phyloP scores from a whole-genome alignment of 1,140 invertebrate species.

The Epicauta chinensis region DNA sequence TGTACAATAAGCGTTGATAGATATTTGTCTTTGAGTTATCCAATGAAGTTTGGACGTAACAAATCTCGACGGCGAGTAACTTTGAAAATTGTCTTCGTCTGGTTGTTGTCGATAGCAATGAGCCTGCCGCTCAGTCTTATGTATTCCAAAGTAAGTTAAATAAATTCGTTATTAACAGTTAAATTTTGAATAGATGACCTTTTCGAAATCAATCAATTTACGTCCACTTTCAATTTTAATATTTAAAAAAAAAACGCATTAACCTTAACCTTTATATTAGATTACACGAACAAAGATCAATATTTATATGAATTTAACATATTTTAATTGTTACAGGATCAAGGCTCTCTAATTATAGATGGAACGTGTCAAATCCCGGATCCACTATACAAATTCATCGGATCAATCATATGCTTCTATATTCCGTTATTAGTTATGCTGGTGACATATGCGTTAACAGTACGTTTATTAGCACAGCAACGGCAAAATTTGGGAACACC shows the following conservation, averaged over 20 bases:
- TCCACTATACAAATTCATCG: slow-evolving; percentile 84
- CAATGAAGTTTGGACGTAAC: slow-evolving; percentile 84
- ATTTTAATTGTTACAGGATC: slow-evolving; percentile 55
- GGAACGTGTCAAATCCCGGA: slow-evolving; percentile 81
- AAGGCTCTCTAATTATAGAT: slow-evolving; percentile 69
- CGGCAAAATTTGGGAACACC: slow-evolving; percentile 60
- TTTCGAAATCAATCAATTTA: background rate
- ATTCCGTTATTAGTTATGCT: slow-evolving; percentile 93
- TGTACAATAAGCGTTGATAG: slow-evolving; percentile 94
- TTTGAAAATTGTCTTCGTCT: slow-evolving; percentile 85
- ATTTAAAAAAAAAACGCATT: background rate
- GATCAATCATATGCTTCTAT: slow-evolving; percentile 92
- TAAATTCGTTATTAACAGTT: background rate
- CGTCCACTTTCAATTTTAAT: background rate
- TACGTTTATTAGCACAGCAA: slow-evolving; percentile 71
- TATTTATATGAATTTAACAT: background rate
- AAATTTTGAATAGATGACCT: background rate
- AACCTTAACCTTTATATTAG: background rate
- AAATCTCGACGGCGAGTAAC: slow-evolving; percentile 80
- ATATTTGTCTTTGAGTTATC: slow-evolving; percentile 76
- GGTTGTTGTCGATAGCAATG: slow-evolving; percentile 83
- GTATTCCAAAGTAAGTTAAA: slow-evolving; percentile 69
- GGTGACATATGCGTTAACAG: slow-evolving; percentile 86
- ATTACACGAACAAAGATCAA: background rate
- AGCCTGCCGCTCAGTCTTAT: slow-evolving; percentile 79